A percentile compares a stretch with the other conserved stretches of the same genome.
Conservation (phyloP, 2,888 invertebrate genomes). For the Nowickia ferox region DNA sequence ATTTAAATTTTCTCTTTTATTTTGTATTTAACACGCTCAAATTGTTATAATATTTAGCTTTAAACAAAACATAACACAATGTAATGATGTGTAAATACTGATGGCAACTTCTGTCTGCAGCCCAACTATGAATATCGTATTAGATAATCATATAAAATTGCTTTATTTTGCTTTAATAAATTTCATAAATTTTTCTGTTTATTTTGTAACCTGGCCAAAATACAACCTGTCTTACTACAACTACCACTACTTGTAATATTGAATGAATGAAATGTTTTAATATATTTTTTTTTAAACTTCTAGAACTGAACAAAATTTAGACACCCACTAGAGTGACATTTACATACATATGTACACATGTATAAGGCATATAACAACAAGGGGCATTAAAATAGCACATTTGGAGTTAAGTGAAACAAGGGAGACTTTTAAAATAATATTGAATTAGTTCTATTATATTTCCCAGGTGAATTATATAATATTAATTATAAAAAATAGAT, state of each 20-base stretch:
- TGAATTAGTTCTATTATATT: too few relatives aligned
- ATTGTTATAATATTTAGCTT: too few relatives aligned
- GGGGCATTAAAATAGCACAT: constrained; percentile 17
- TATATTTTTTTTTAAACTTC: neutral
- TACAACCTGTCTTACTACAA: constrained; percentile 33
- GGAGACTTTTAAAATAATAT: too few relatives aligned
- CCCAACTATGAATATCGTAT: constrained; percentile 20
- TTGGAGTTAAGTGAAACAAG: neutral
- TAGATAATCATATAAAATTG: constrained; percentile 44
- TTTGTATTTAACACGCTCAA: too few relatives aligned
- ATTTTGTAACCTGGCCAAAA: constrained; percentile 27
- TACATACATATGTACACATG: neutral
- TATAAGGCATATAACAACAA: neutral
- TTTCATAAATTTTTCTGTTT: neutral
- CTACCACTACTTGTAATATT: constrained; percentile 3
- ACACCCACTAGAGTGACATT: constrained; percentile 48
- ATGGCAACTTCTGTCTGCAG: neutral
- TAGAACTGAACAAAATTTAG: constrained; percentile 8
- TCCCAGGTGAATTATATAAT: too few relatives aligned
- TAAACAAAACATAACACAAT: neutral
- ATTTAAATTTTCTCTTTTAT: too few relatives aligned
- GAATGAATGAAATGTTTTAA: constrained; percentile 36
- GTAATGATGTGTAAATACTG: neutral
- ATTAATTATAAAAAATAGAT: too few relatives aligned
- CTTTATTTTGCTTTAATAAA: constrained; percentile 24